phyloP scores from a whole-genome alignment of 2,888 invertebrate genomes.

The Xylota segnis region DNA sequence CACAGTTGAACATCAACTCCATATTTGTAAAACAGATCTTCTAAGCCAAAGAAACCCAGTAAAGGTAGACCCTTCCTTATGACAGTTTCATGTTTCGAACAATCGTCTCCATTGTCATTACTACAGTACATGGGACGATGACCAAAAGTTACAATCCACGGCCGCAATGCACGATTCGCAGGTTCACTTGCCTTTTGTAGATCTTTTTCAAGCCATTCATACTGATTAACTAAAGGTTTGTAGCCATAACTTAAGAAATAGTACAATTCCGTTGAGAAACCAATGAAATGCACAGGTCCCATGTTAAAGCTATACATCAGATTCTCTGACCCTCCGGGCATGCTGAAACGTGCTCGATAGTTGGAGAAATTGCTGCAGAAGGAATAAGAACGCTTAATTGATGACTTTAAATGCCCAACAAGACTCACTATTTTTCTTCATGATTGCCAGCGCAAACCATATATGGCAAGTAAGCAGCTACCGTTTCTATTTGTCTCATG shows the following conservation, averaged over 20 bases:
- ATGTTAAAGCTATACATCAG: conserved; percentile 95
- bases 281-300: conserved; percentile 95
- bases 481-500: conserved; percentile 95
- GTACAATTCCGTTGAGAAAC: conserved; percentile 97
- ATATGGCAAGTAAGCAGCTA: conserved; percentile 96
- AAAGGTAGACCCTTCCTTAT: conserved; percentile 89
- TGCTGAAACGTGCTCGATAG: conserved; percentile 95
- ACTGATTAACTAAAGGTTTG: conserved; percentile 91
- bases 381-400: conserved; percentile 9
- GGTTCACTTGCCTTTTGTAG: conserved; percentile 90
- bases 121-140: conserved; percentile 97
- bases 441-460: conserved; percentile 98
- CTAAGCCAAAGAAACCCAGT: conserved; percentile 89
- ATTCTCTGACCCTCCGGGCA: conserved; percentile 91
- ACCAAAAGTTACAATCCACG: conserved; percentile 94
- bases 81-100: conserved; percentile 87
- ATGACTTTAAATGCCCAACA: neutral
- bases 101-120: conserved; percentile 92
- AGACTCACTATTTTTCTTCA: conserved; percentile 91
- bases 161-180: conserved; percentile 89
- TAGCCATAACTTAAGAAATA: conserved; percentile 95
- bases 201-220: conserved; percentile 94
- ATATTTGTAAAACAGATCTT: conserved; percentile 93
- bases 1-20: conserved; percentile 97
- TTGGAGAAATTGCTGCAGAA: conserved; percentile 95